A percentile compares a stretch with the other conserved stretches of the same genome.
phyloP scores from a whole-genome alignment of 2,888 invertebrate species.

The Dysmachus trigonus region DNA sequence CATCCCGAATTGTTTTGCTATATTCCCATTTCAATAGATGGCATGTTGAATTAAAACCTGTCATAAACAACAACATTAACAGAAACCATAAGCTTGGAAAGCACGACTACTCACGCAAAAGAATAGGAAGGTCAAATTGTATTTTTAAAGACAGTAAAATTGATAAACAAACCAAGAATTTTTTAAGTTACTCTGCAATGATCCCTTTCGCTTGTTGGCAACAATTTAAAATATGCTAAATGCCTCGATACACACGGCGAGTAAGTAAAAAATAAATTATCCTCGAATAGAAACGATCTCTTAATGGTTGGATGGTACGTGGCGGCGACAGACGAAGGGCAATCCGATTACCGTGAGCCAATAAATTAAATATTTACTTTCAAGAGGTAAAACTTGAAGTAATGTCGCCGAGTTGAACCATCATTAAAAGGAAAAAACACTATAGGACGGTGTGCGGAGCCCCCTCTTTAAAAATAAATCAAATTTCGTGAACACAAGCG shows the following conservation, averaged over 20 bases:
- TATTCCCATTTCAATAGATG: too few relatives aligned
- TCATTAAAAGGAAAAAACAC: not conserved
- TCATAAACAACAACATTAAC: not conserved
- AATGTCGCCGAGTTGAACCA: slow-evolving; percentile 1
- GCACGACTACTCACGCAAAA: not conserved
- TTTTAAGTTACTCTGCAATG: not conserved
- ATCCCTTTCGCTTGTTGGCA: not conserved
- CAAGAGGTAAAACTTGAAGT: not conserved
- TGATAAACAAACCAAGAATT: not conserved
- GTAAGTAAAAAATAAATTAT: not conserved
- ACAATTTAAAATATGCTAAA: not conserved
- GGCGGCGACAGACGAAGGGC: not conserved
- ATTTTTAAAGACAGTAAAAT: not conserved
- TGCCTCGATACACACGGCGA: not conserved
- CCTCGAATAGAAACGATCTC: not conserved
- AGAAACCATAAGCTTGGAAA: not conserved
- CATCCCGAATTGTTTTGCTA: too few relatives aligned
- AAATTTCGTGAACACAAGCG: slow-evolving; percentile 1
- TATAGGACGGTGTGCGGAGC: not conserved
- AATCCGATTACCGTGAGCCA: not conserved
- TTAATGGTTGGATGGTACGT: not conserved
- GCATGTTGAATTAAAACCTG: not conserved
- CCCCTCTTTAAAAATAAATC: slow-evolving; percentile 37
- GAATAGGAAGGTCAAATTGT: not conserved
- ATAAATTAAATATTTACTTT: slow-evolving; percentile 5